Evolutionary conservation across 2,888 invertebrate genomes (phyloP).

Genomic region (Embidobia sp.): DNA sequence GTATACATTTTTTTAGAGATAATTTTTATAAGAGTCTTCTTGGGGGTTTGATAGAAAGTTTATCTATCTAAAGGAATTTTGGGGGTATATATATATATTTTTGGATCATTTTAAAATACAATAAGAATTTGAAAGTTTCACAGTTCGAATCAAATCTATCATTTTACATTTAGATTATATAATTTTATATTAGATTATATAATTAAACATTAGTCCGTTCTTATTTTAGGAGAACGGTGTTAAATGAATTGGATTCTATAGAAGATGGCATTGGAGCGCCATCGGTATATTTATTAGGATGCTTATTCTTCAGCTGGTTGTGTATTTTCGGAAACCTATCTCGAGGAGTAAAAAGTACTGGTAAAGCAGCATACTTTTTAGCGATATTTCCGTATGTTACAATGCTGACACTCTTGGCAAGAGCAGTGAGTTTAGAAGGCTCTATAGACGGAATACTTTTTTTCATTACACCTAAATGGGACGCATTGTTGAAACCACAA

Average conservation of each 20-base stretch:
- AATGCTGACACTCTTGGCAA: conserved; percentile 84
- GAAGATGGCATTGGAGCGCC: conserved; percentile 83
- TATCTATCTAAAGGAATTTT: too few species aligned
- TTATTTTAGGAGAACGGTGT: conserved; percentile 82
- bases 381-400: conserved; percentile 87
- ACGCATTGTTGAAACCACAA: conserved; percentile 84
- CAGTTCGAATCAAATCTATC: too few species aligned
- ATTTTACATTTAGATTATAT: too few species aligned
- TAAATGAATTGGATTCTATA: conserved; percentile 82
- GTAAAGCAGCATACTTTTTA: conserved; percentile 87
- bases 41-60: too few species aligned
- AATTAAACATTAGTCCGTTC: conserved; percentile 7
- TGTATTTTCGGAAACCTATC: conserved; percentile 83
- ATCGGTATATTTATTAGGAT: conserved; percentile 83
- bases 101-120: too few species aligned
- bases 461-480: conserved; percentile 86
- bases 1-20: too few species aligned
- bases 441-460: conserved; percentile 85
- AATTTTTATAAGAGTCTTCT: too few species aligned
- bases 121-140: too few species aligned
- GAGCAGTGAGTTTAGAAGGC: conserved; percentile 85
- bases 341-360: conserved; percentile 84
- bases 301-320: conserved; percentile 83
- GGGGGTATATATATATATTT: too few species aligned
- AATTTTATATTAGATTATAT: too few species aligned